These are phyloP conservation scores for Acanthococcus lagerstroemiae DNA, from an alignment of 2,888 invertebrate species.

Conservation along the genomic window DNA sequence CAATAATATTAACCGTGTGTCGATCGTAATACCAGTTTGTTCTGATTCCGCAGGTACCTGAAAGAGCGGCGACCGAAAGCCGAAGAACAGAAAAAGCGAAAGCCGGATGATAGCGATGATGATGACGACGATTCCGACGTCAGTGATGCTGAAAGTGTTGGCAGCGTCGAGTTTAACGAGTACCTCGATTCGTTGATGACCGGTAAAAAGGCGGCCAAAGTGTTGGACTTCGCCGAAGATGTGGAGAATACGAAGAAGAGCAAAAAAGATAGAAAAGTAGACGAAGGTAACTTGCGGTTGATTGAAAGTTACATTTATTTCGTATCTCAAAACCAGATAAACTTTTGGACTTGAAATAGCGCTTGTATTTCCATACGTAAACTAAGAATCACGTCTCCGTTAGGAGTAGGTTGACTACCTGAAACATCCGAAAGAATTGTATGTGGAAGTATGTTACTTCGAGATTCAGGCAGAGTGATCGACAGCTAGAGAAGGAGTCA, in stretches of 20 bases:
- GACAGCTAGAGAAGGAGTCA: too few relatives aligned
- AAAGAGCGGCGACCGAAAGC: conserved; percentile 31
- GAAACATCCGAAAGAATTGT: too few relatives aligned
- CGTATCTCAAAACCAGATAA: too few relatives aligned
- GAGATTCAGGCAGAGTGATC: too few relatives aligned
- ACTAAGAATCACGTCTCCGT: too few relatives aligned
- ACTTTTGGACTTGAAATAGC: too few relatives aligned
- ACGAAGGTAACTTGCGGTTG: too few relatives aligned
- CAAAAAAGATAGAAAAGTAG: conserved; percentile 33
- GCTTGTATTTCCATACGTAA: too few relatives aligned
- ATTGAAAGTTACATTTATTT: too few relatives aligned
- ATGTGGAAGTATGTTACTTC: too few relatives aligned
- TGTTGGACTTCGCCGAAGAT: conserved; percentile 53
- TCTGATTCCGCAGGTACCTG: conserved; percentile 35
- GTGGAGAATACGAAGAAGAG: conserved; percentile 39
- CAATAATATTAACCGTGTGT: not conserved
- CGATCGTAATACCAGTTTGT: too few relatives aligned
- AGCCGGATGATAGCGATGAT: not conserved
- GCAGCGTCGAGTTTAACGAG: conserved; percentile 65
- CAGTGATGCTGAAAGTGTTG: conserved; percentile 59
- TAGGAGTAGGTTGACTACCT: too few relatives aligned
- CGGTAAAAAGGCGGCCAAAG: conserved; percentile 44
- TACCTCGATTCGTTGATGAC: conserved; percentile 49
- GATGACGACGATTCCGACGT: conserved; percentile 27
- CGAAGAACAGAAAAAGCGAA: conserved; percentile 26